Evolutionary conservation across 2,888 invertebrate species (phyloP), one percentile per base, ranked within the genome.

Genomic region (Sicus ferrugineus): DNA sequence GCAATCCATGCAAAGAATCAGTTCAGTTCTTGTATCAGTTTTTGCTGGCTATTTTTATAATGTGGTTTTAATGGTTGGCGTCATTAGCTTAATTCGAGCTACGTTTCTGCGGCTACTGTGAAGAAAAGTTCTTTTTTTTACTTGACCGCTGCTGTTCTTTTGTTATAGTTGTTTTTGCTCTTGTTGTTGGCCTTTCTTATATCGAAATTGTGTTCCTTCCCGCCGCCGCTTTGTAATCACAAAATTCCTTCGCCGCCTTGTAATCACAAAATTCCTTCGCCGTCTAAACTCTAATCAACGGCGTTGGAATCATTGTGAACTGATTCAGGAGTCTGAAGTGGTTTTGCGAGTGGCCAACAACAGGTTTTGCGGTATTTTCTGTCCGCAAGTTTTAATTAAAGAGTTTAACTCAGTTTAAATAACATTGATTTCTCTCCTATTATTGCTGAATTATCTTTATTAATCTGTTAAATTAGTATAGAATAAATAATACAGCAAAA

Each of bases 61-160:
- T 42, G 23, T 38, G 23, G 11, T 42, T 26, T 61, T 61, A 61
- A 61, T 61, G 61, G 61, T 21, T 42, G n/a, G 61, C 23, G 61
- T 61, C 61, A 61, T 61, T 61, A 61, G 61, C 42, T 42, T 61
- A 61, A 61, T 42, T 42, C 42, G 61, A 23, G 23, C 61, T 42
- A 26, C 38, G 61, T n/a, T 61, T 61, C 28, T 23, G 26, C n/a
- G 30, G 56, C 61, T 61, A 42, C 61, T 61, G 61, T 54, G 23
- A 14, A 16, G 6, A 23, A 3, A 23, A 28, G 26, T 5, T 5
- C 28, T 11, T 23, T 38, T 42, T 19, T 11, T 42, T 26, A 9
- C 21, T 23, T 23, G 26, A 21, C 2, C 42, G 26, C 26, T 42
- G 5, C 26, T 42, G 21, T 21, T 21, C 19, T 31, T 31, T 31